A percentile compares a stretch with the other conserved stretches of the same genome.
Evolutionary conservation across 2,113 vertebrate genomes (phyloP).

Genomic region (crab-eating macaque (Macaca fascicularis)): T2T-MFA8v1.1 NC_088379.1:146170001-146170500

Average conservation of each 20-base stretch:
- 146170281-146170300: background rate
- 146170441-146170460: background rate
- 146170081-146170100: too few species aligned
- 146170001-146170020: too few species aligned
- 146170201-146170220: too few species aligned
- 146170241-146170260: background rate
- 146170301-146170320: background rate
- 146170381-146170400: background rate
- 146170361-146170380: background rate
- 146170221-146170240: too few species aligned
- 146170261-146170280: background rate
- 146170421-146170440: background rate
- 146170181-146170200: too few species aligned
- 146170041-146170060: too few species aligned
- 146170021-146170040: too few species aligned
- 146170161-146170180: too few species aligned
- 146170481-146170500: background rate
- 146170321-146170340: background rate
- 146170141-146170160: too few species aligned
- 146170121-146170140: too few species aligned
- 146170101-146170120: too few species aligned
- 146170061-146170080: too few species aligned
- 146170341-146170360: background rate
- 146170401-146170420: background rate
- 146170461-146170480: background rate